These are phyloP conservation scores for Cyprinella venusta DNA, from an alignment of 2,797 vertebrate genomes.

Conservation along the genomic window DNA sequence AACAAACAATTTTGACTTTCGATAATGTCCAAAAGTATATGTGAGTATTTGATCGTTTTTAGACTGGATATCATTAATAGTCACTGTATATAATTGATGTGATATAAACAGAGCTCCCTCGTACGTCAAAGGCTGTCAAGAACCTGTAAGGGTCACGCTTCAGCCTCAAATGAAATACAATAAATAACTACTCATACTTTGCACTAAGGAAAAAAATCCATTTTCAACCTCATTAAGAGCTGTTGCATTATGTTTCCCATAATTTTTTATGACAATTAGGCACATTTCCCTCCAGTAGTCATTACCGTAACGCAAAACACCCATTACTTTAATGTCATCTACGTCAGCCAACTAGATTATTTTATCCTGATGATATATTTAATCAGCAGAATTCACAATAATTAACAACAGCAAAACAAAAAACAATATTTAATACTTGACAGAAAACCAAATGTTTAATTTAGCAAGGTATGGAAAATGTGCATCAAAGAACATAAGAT, in stretches of 20 bases:
- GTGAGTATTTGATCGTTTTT: not conserved
- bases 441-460: too few relatives aligned
- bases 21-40: not conserved
- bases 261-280: slow-evolving; percentile 11
- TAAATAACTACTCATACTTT: slow-evolving; percentile 2
- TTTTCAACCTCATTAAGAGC: slow-evolving; percentile 18
- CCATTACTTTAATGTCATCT: slow-evolving; percentile 11
- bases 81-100: not conserved
- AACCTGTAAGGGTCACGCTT: not conserved
- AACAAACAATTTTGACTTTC: not conserved
- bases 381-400: not conserved
- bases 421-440: not conserved
- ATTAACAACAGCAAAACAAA: not conserved
- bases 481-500: not conserved
- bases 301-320: slow-evolving; percentile 14
- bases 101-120: slow-evolving; percentile 13
- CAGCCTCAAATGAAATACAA: slow-evolving; percentile 9
- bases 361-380: slow-evolving; percentile 13
- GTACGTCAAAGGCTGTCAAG: not conserved
- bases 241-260: slow-evolving; percentile 14
- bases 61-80: not conserved
- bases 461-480: not conserved
- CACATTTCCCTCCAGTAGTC: slow-evolving; percentile 22
- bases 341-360: not conserved
- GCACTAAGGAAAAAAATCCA: not conserved